phyloP scores from a whole-genome alignment of 2,888 invertebrate genomes.

The Lysandra bellargus region DNA sequence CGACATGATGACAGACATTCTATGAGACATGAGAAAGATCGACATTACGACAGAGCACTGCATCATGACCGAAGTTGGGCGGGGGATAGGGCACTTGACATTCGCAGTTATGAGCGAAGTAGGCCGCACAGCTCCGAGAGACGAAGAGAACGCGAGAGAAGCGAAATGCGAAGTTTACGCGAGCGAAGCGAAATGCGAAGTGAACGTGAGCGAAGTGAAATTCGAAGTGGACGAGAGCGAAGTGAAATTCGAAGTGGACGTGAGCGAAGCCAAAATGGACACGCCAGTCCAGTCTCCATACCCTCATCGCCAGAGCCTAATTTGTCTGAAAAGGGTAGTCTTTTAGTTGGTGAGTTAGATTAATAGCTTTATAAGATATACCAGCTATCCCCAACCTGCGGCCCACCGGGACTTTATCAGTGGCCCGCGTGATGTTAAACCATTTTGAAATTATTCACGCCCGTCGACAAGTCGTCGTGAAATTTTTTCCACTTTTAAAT shows the following conservation, averaged over 20 bases:
- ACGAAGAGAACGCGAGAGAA: neutral
- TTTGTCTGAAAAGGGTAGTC: neutral
- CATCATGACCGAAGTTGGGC: neutral
- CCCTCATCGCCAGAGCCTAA: neutral
- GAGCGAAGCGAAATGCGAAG: neutral
- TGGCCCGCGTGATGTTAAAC: too few relatives aligned
- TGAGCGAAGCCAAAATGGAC: neutral
- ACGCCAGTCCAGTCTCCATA: neutral
- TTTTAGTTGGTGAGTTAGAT: neutral
- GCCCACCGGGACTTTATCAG: too few relatives aligned
- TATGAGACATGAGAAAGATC: neutral
- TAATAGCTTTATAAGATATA: neutral
- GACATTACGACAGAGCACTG: neutral
- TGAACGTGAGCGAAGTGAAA: neutral
- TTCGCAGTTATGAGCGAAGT: neutral
- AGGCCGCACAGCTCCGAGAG: neutral
- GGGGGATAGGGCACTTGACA: neutral
- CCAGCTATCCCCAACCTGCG: too few relatives aligned
- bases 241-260: slow-evolving; percentile 1
- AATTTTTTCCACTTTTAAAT: too few relatives aligned
- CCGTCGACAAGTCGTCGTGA: too few relatives aligned
- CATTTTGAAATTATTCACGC: too few relatives aligned
- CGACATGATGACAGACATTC: neutral
- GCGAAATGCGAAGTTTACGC: neutral
- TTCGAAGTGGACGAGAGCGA: neutral